Conservation (phyloP, 2,888 invertebrate species). For the Arrhopalites spinosus region DNA sequence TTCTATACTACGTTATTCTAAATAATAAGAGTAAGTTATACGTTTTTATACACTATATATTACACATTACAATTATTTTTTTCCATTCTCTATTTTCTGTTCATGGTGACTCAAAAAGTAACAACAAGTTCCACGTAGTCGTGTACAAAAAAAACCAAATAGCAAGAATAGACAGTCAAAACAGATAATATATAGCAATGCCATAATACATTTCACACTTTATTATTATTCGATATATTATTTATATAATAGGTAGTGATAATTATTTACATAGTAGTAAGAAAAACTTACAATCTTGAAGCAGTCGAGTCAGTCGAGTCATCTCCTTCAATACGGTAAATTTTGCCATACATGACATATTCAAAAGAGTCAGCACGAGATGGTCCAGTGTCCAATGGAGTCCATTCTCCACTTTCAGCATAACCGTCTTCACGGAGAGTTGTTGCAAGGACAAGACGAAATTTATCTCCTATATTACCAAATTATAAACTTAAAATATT, state of each 20-base stretch:
- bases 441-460: conserved; percentile 90
- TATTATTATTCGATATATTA: neutral
- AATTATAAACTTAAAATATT: neutral
- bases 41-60: too few relatives aligned
- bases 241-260: neutral
- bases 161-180: neutral
- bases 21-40: too few relatives aligned
- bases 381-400: conserved; percentile 76
- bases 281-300: conserved; percentile 71
- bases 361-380: conserved; percentile 96
- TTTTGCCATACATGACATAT: conserved; percentile 98
- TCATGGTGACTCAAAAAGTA: neutral
- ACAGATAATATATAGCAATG: conserved; percentile 2
- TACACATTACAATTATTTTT: too few relatives aligned
- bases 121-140: neutral
- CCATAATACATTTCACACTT: neutral
- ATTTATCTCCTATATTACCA: conserved; percentile 65
- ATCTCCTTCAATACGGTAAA: conserved; percentile 96
- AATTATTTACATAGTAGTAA: neutral
- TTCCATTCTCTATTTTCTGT: too few relatives aligned
- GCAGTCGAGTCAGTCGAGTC: conserved; percentile 83
- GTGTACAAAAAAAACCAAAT: neutral
- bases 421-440: conserved; percentile 96
- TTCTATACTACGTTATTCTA: too few relatives aligned
- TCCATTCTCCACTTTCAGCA: conserved; percentile 94